Percentiles rank a stretch among this genome's conserved stretches.
These are phyloP conservation scores for Hycleus cichorii DNA, from an alignment of 1,140 invertebrate genomes.

Conservation along the genomic window DNA sequence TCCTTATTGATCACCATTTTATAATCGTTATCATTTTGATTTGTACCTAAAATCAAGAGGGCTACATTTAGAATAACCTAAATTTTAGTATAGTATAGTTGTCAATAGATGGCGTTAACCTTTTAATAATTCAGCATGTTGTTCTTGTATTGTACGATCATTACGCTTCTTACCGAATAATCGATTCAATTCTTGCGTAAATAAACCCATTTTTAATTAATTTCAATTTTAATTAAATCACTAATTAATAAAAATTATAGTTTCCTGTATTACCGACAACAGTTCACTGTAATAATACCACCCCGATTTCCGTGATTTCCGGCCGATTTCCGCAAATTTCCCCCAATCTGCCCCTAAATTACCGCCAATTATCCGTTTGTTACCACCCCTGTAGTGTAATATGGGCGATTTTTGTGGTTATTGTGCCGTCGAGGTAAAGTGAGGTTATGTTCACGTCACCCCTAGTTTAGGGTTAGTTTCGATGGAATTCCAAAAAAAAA, in stretches of 20 bases:
- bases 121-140: constrained; percentile 19
- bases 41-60: background rate
- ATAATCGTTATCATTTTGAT: background rate
- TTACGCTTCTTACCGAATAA: background rate
- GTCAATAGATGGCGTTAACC: constrained; percentile 5
- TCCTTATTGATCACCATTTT: constrained; percentile 50
- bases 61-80: too few species aligned
- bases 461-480: too few species aligned
- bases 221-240: background rate
- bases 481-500: background rate
- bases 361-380: too few species aligned
- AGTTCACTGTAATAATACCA: too few species aligned
- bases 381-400: too few species aligned
- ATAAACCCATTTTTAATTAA: background rate
- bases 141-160: constrained; percentile 16
- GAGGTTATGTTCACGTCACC: too few species aligned
- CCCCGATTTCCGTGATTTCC: too few species aligned
- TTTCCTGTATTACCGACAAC: too few species aligned
- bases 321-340: too few species aligned
- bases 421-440: too few species aligned
- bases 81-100: background rate
- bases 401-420: too few species aligned
- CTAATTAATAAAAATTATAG: background rate
- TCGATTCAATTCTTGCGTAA: background rate
- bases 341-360: too few species aligned